Evolutionary conservation across 2,797 vertebrate species (phyloP).

Genomic region (Tarsius wallacei): DNA sequence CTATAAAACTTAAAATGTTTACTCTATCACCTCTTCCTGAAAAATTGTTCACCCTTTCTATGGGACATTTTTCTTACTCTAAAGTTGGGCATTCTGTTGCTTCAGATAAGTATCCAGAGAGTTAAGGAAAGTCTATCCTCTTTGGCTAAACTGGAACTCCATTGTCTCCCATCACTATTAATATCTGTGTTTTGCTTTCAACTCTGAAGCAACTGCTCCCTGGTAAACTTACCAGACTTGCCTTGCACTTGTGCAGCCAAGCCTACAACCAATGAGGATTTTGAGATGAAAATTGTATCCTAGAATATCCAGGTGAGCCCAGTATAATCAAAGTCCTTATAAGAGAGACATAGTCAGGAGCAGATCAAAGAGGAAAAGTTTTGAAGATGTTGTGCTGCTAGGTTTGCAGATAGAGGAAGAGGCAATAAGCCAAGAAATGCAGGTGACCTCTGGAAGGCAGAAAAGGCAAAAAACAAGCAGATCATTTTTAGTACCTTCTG

Average conservation of each 20-base stretch:
- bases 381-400: background rate
- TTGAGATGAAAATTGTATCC: background rate
- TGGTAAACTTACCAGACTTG: too few species aligned
- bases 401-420: background rate
- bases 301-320: background rate
- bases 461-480: background rate
- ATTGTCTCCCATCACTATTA: too few species aligned
- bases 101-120: background rate
- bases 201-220: background rate
- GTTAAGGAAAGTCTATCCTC: background rate
- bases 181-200: background rate
- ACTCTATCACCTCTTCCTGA: background rate
- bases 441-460: background rate
- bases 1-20: background rate
- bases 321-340: background rate
- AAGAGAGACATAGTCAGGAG: background rate
- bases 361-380: background rate
- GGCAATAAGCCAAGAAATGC: background rate
- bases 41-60: background rate
- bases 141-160: background rate
- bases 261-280: background rate
- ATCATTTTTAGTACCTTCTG: background rate
- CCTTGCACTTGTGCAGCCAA: background rate
- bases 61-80: background rate
- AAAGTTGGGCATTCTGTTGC: too few species aligned